Evolutionary conservation across 2,113 vertebrate species (phyloP).

Genomic region (Corythoichthys haematopterus): DNA sequence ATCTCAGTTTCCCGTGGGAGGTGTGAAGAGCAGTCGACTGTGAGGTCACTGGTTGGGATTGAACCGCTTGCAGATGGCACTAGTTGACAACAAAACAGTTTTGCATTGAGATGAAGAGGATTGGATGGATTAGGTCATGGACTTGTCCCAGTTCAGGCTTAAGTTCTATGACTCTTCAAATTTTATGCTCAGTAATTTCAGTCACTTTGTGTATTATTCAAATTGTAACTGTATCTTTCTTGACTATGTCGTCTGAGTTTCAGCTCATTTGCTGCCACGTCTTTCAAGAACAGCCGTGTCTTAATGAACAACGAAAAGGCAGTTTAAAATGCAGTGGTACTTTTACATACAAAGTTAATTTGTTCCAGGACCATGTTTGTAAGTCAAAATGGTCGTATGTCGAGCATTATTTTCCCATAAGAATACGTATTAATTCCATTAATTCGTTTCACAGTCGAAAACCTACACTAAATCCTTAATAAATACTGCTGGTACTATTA

Average conservation of each 20-base stretch:
- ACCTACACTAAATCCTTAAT: no score
- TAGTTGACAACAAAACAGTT: slow-evolving; percentile 50
- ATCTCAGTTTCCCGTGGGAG: slow-evolving; percentile 61
- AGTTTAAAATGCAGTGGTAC: neutral
- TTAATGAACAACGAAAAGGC: neutral
- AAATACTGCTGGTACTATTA: no score
- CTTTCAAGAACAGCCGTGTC: slow-evolving; percentile 28
- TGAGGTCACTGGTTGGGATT: slow-evolving; percentile 45
- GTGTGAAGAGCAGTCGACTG: slow-evolving; percentile 46
- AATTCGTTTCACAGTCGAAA: no score
- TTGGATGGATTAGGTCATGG: slow-evolving; percentile 9
- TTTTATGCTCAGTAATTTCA: slow-evolving; percentile 1
- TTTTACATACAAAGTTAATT: no score
- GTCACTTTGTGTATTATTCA: slow-evolving; percentile 1
- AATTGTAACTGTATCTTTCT: slow-evolving; percentile 18
- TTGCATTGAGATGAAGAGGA: slow-evolving; percentile 15
- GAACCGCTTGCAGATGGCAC: slow-evolving; percentile 51
- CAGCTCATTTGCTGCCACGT: slow-evolving; percentile 28
- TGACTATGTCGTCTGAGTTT: slow-evolving; percentile 33
- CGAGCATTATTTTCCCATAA: no score
- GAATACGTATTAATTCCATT: no score
- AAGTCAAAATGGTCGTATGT: no score
- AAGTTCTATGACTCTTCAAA: neutral
- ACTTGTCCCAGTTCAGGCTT: neutral
- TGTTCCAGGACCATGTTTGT: no score